These are phyloP conservation scores for Sebastes oblongus DNA, from an alignment of 2,797 vertebrate species.

Conservation along the genomic window DNA sequence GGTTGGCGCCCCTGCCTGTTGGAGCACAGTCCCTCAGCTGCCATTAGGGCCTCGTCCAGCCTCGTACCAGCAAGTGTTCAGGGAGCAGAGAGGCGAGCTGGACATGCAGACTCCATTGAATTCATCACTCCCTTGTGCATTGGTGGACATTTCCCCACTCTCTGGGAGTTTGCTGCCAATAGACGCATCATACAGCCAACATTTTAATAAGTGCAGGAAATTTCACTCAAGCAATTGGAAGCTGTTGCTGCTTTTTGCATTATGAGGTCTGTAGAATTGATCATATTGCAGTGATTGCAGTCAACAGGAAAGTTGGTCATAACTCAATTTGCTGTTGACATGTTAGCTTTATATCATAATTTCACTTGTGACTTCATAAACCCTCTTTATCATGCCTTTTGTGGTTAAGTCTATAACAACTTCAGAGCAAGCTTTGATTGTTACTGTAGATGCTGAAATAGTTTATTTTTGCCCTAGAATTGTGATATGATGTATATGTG, in stretches of 20 bases:
- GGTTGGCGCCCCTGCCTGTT: neutral
- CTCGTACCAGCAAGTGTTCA: conserved; percentile 2
- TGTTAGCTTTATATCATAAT: neutral
- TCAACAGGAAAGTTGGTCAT: neutral
- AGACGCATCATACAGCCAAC: neutral
- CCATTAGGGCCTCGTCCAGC: conserved; percentile 23
- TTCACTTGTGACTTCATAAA: neutral
- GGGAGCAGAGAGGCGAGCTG: conserved; percentile 10
- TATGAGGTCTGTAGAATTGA: neutral
- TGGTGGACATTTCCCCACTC: conserved; percentile 9
- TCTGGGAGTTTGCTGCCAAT: conserved; percentile 8
- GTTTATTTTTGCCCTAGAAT: neutral
- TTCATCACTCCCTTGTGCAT: conserved; percentile 28
- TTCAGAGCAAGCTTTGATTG: neutral
- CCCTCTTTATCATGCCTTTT: neutral
- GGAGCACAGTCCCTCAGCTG: conserved; percentile 28
- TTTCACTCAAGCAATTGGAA: neutral
- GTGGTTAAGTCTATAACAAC: neutral
- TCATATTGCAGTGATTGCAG: conserved; percentile 1
- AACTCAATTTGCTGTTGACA: neutral
- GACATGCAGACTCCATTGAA: conserved; percentile 11
- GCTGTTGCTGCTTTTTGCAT: neutral
- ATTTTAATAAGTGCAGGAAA: conserved; percentile 18
- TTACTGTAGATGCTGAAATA: neutral
- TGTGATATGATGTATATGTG: neutral